A percentile compares a stretch with the other conserved stretches of the same genome.
phyloP scores from a whole-genome alignment of 2,797 vertebrate species.

The Clarias laeviceps region DNA sequence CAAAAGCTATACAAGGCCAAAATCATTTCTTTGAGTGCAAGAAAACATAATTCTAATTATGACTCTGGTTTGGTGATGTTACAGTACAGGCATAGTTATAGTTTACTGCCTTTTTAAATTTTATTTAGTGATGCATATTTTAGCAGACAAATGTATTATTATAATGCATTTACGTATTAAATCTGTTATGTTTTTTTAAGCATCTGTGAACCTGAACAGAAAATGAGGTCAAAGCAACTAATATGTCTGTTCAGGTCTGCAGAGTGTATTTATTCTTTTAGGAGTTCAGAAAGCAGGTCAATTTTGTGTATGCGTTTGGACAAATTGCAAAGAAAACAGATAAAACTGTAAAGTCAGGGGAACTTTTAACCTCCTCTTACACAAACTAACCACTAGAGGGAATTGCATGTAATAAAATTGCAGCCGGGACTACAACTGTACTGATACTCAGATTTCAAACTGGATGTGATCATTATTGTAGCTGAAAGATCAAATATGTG shows the following conservation, averaged over 20 bases:
- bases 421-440: neutral
- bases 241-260: neutral
- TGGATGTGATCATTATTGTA: neutral
- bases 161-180: neutral
- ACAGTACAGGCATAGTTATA: neutral
- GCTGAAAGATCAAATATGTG: neutral
- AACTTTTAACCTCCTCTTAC: neutral
- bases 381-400: slow-evolving; percentile 64
- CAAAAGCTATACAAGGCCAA: too few relatives aligned
- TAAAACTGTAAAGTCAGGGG: neutral
- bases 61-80: neutral
- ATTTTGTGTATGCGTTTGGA: neutral
- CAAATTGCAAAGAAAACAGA: slow-evolving; percentile 3
- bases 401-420: slow-evolving; percentile 59
- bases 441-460: neutral
- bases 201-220: neutral
- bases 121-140: neutral
- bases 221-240: neutral
- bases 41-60: neutral
- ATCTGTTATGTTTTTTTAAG: too few relatives aligned
- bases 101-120: neutral
- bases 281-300: neutral
- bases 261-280: neutral
- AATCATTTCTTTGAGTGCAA: too few relatives aligned
- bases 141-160: neutral